Percentiles rank a stretch among this genome's conserved stretches.
Conservation (phyloP, 1,140 invertebrate genomes). For the Camponotus floridanus region DNA sequence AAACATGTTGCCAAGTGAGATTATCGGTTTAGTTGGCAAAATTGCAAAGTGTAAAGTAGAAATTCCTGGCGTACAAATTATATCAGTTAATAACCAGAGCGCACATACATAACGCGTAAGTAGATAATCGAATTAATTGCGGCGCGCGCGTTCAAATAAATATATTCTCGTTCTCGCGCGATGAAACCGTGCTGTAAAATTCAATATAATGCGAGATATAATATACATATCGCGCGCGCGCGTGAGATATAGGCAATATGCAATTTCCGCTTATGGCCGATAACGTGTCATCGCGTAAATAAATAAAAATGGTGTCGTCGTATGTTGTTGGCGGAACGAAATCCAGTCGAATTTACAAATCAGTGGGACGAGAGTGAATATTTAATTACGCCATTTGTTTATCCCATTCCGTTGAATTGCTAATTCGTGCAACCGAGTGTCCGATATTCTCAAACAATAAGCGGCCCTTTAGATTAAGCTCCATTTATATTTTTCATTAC, state of each 20-base stretch:
- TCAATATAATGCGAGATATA: conserved; percentile 55
- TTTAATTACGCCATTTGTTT: conserved; percentile 63
- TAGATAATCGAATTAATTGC: conserved; percentile 63
- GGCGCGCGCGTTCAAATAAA: conserved; percentile 59
- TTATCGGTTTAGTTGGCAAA: conserved; percentile 53
- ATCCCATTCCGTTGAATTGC: conserved; percentile 53
- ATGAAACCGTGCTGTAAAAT: conserved; percentile 51
- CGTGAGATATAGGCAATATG: conserved; percentile 56
- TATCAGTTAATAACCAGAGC: conserved; percentile 54
- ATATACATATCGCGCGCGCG: conserved; percentile 29
- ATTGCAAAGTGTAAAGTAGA: conserved; percentile 57
- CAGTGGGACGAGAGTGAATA: conserved; percentile 52
- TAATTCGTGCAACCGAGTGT: conserved; percentile 56
- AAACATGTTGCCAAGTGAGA: background rate
- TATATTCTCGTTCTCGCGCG: conserved; percentile 34
- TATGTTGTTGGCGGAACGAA: conserved; percentile 52
- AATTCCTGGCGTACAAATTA: conserved; percentile 57
- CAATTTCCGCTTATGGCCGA: conserved; percentile 47
- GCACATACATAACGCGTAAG: conserved; percentile 56
- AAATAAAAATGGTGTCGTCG: conserved; percentile 60
- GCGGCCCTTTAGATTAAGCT: conserved; percentile 47
- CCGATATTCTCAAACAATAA: conserved; percentile 57
- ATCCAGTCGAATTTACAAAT: conserved; percentile 59
- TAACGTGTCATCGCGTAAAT: conserved; percentile 63
- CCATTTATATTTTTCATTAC: conserved; percentile 60